Percentiles rank a stretch among this genome's conserved stretches.
These are phyloP conservation scores for Crossocerus cetratus DNA, from an alignment of 2,888 invertebrate species.

Conservation along the genomic window DNA sequence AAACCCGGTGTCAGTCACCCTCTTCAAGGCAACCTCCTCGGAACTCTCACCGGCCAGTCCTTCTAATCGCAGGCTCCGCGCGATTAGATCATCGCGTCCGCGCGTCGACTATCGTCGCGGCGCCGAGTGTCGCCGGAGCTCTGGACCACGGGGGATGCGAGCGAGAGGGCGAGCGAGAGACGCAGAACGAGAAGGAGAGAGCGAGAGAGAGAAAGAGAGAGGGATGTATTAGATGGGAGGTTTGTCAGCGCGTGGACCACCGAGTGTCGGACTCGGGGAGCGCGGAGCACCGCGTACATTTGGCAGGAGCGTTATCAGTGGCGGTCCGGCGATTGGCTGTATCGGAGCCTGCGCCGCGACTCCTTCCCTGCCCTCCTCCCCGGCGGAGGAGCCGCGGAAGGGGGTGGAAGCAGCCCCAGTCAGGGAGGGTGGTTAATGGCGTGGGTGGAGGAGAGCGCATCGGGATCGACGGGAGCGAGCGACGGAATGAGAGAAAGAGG, in stretches of 20 bases:
- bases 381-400: constrained; percentile 23
- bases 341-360: constrained; percentile 76
- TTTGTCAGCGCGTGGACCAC: constrained; percentile 72
- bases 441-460: no score
- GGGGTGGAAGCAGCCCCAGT: constrained; percentile 26
- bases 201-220: no score
- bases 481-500: no score
- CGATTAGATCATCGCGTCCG: background rate
- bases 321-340: constrained; percentile 76
- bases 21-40: background rate
- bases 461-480: no score
- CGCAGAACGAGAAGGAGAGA: no score
- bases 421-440: constrained; percentile 41
- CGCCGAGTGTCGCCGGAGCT: background rate
- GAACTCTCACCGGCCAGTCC: constrained; percentile 1
- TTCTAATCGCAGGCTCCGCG: background rate
- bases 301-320: constrained; percentile 75
- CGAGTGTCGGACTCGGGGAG: constrained; percentile 56
- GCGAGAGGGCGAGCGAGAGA: no score
- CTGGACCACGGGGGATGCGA: no score
- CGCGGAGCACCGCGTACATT: constrained; percentile 72
- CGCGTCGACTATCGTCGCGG: background rate
- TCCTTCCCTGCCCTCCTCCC: constrained; percentile 27
- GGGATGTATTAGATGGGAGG: constrained; percentile 43
- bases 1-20: no score